These are phyloP conservation scores for Cyclina sinensis DNA, from an alignment of 1,140 invertebrate genomes.

Conservation along the genomic window DNA sequence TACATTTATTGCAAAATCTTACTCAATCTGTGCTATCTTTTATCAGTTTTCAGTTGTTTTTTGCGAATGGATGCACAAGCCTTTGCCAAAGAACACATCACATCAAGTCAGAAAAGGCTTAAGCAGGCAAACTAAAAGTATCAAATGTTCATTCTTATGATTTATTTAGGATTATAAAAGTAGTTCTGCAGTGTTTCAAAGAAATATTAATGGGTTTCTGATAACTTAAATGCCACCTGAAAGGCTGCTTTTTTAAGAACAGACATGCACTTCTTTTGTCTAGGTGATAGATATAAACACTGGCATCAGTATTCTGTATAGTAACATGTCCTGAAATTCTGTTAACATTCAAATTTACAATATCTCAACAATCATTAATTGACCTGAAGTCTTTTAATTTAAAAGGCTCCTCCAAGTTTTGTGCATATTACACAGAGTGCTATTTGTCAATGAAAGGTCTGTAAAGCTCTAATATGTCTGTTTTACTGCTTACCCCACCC, in stretches of 20 bases:
- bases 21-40: background rate
- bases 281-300: no score
- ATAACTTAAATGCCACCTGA: background rate
- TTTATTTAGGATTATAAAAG: constrained; percentile 12
- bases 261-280: no score
- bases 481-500: constrained; percentile 34
- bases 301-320: background rate
- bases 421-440: background rate
- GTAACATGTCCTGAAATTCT: no score
- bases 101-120: background rate
- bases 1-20: background rate
- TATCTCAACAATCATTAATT: no score
- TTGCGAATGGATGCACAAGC: constrained; percentile 18
- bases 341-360: no score
- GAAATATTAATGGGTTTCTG: no score
- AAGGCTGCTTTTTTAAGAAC: no score
- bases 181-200: background rate
- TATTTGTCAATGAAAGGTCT: constrained; percentile 27
- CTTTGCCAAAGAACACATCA: constrained; percentile 29
- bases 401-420: constrained; percentile 24
- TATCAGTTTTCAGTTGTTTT: background rate
- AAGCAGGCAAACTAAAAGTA: constrained; percentile 2
- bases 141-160: constrained; percentile 18
- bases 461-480: constrained; percentile 5
- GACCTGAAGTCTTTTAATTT: no score